A percentile compares a stretch with the other conserved stretches of the same genome.
phyloP scores from a whole-genome alignment of 2,113 vertebrate species.

The Sinocyclocheilus anophthalmus region DNA sequence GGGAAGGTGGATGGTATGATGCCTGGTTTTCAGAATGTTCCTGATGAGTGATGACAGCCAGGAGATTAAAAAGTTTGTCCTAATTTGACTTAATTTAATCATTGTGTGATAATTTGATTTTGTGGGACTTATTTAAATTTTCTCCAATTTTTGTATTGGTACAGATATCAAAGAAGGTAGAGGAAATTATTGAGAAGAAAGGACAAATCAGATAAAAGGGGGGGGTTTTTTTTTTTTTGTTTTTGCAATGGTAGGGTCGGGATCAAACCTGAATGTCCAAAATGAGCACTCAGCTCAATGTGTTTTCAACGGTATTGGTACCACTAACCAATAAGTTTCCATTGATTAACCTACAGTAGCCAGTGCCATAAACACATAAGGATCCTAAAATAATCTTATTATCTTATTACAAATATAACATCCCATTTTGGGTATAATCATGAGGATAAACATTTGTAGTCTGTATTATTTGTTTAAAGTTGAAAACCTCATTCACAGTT shows the following conservation, averaged over 20 bases:
- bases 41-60: not conserved
- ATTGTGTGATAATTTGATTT: not conserved
- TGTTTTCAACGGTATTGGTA: not conserved
- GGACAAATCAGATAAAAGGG: not conserved
- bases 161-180: not conserved
- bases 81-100: not conserved
- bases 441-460: not conserved
- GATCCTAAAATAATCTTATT: not conserved
- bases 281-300: not conserved
- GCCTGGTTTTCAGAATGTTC: not conserved
- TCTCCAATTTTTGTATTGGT: not conserved
- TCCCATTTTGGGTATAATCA: not conserved
- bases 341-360: not conserved
- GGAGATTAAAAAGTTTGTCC: not conserved
- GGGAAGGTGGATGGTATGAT: not conserved
- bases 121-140: not conserved
- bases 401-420: not conserved
- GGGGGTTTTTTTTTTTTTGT: too few relatives aligned
- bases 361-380: not conserved
- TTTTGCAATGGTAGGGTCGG: not conserved
- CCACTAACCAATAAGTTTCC: not conserved
- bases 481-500: not conserved
- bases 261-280: not conserved
- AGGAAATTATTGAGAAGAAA: not conserved
- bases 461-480: not conserved